Base-by-base conservation (phyloP, 2,888 invertebrate species). In the Anorthoa munda region DNA sequence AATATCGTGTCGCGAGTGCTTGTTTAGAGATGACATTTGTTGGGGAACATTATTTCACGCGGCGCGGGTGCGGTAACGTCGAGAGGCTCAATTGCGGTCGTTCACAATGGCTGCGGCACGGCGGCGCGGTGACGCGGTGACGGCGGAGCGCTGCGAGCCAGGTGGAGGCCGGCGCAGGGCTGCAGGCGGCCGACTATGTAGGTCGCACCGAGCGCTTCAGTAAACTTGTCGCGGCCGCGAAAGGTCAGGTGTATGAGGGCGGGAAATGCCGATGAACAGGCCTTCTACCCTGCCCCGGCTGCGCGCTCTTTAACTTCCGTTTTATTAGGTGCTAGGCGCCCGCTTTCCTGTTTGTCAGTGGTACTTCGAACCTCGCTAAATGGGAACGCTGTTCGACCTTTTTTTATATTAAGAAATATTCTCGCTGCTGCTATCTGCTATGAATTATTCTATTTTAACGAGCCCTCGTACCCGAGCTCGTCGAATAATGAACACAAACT, bases 191-290 rank as follows among this genome's bases (percentile, higher is more conserved):
- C 89, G 89, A 86, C 92, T 91, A 95, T 95, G 89, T 96, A 96
- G 96, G 96, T 96, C 96, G 94, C 90, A 89, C 87, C 92, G 91
- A 93, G 92, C 94, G 95, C 94, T 94, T 95, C 95, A 92, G 92
- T 94, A 94, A 95, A 94, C 95, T 95, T 92, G 95, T 95, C 94
- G 93, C 93, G 92, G 93, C 89, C 92, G 92, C 91, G 90, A 95
- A 96, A 96, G 96, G 95, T 95, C 96, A 96, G 95, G 95, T 95
- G 95, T 95, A 94, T 95, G 94, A 94, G 94, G 95, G 93, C 95
- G 94, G 94, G 94, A 95, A 95, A 94, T 92, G 92, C 91, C 94
- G 92, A 93, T 92, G 93, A 93, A 92, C 92, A 90, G 92, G 89
- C 90, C 88, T 92, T 89, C 90, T 90, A 89, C 90, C 89, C 90